These are phyloP conservation scores for Dissostichus mawsoni DNA, from an alignment of 2,113 vertebrate genomes.

Conservation along the genomic window DNA sequence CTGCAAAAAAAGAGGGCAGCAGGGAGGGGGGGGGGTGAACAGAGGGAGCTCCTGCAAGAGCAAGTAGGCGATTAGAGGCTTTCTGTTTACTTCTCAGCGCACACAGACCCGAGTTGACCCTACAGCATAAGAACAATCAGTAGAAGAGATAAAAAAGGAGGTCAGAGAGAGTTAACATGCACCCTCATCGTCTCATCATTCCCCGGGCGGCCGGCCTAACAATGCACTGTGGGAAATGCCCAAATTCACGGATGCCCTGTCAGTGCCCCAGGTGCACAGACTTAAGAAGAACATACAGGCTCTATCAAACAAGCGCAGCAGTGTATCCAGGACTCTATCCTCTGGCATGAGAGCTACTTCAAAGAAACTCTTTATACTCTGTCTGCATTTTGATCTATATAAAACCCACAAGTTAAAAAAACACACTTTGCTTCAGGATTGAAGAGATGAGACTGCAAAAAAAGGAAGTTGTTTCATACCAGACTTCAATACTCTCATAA, in stretches of 20 bases:
- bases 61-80: slow-evolving; percentile 48
- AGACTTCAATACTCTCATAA: slow-evolving; percentile 25
- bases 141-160: slow-evolving; percentile 65
- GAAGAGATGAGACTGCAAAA: slow-evolving; percentile 28
- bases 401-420: slow-evolving; percentile 35
- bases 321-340: slow-evolving; percentile 35
- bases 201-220: slow-evolving; percentile 19
- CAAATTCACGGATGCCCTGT: slow-evolving; percentile 45
- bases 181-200: slow-evolving; percentile 43
- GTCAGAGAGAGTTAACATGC: slow-evolving; percentile 66
- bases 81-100: slow-evolving; percentile 69
- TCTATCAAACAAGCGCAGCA: slow-evolving; percentile 27
- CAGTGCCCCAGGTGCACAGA: slow-evolving; percentile 53
- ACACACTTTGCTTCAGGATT: slow-evolving; percentile 29
- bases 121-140: slow-evolving; percentile 60
- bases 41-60: slow-evolving; percentile 14
- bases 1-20: neutral
- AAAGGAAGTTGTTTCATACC: slow-evolving; percentile 40
- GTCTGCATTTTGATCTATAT: slow-evolving; percentile 48
- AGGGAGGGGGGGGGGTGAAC: neutral
- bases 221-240: slow-evolving; percentile 62
- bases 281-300: slow-evolving; percentile 22
- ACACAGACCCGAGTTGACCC: slow-evolving; percentile 64
- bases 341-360: slow-evolving; percentile 36
- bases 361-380: slow-evolving; percentile 30